phyloP scores from a whole-genome alignment of 2,797 vertebrate species.

The Lutjanus campechanus region DNA sequence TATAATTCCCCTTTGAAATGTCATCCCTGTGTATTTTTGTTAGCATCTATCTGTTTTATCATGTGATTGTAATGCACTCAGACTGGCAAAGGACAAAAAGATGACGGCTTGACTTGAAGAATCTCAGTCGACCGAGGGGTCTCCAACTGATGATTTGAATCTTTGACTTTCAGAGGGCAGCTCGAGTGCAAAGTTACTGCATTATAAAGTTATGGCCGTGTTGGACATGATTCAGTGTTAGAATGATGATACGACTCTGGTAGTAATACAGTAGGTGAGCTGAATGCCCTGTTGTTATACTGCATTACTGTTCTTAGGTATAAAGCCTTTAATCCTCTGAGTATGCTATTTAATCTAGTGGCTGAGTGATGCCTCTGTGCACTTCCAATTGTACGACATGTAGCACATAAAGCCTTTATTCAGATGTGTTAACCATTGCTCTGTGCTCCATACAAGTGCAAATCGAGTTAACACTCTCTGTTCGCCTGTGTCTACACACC shows the following conservation, averaged over 20 bases:
- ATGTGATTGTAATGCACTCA: no score
- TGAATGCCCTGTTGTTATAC: conserved; percentile 60
- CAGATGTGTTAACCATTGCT: conserved; percentile 82
- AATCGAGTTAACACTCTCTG: conserved; percentile 84
- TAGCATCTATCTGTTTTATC: no score
- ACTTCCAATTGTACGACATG: conserved; percentile 74
- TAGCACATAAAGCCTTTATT: conserved; percentile 80
- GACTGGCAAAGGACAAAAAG: no score
- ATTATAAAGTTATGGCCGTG: background rate
- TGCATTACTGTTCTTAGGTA: conserved; percentile 64
- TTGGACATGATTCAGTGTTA: background rate
- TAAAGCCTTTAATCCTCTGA: conserved; percentile 79
- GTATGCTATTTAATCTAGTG: conserved; percentile 80
- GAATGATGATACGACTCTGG: conserved; percentile 23
- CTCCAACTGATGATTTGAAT: no score
- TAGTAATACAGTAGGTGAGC: conserved; percentile 66
- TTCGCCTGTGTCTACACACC: conserved; percentile 78
- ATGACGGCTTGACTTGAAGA: no score
- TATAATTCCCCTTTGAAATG: no score
- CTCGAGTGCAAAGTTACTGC: background rate
- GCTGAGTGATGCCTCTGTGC: conserved; percentile 76
- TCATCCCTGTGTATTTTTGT: no score
- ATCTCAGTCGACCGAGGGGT: no score
- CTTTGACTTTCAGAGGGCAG: no score
- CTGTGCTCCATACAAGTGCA: conserved; percentile 85